Conservation (phyloP, 2,113 vertebrate species). For the Corythaeola cristata region DNA sequence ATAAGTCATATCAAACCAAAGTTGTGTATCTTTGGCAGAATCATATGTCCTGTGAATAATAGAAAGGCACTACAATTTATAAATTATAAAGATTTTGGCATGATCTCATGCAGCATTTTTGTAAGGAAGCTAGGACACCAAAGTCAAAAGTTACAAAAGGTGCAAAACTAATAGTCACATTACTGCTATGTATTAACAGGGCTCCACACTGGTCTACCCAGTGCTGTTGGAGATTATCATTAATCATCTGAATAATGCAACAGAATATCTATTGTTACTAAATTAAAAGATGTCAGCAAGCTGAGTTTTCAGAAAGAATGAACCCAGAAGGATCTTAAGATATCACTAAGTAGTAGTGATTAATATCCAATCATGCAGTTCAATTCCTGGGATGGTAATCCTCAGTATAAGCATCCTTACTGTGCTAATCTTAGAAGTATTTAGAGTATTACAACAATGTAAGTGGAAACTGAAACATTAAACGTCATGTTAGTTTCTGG, state of each 20-base stretch:
- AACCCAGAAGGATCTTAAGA: neutral
- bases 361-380: neutral
- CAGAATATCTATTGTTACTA: neutral
- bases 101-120: neutral
- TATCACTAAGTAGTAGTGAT: neutral
- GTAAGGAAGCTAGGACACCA: neutral
- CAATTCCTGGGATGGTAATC: neutral
- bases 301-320: neutral
- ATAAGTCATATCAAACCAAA: neutral
- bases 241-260: slow-evolving; percentile 53
- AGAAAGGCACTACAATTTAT: neutral
- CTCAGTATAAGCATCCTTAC: neutral
- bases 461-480: neutral
- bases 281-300: neutral
- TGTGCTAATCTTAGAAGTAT: neutral
- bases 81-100: neutral
- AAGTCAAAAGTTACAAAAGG: neutral
- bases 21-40: neutral
- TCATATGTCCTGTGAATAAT: neutral
- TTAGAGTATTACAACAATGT: neutral
- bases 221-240: neutral
- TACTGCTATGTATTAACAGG: neutral
- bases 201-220: neutral
- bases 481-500: neutral
- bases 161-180: neutral